Conservation (phyloP, 2,888 invertebrate genomes). For the Agriotes lineatus region DNA sequence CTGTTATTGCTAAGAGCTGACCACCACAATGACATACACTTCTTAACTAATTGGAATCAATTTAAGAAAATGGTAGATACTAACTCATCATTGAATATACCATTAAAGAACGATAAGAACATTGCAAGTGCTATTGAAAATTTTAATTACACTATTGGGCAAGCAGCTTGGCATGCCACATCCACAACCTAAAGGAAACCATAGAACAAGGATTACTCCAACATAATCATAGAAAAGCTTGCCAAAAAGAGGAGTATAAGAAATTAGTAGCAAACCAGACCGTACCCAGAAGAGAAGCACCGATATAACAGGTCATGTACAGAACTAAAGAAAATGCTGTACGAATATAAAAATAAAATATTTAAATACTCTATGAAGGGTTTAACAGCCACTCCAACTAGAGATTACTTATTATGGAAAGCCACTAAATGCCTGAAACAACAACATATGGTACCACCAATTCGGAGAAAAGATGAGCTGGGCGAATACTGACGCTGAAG, state of each 20-base stretch:
- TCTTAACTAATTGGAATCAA: slow-evolving; percentile 8
- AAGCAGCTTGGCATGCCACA: neutral
- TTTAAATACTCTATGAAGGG: slow-evolving; percentile 22
- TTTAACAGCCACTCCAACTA: slow-evolving; percentile 11
- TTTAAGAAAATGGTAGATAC: slow-evolving; percentile 15
- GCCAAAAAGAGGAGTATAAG: too few relatives aligned
- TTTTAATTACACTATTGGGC: neutral
- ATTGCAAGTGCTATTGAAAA: neutral
- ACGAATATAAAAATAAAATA: slow-evolving; percentile 12
- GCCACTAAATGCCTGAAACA: slow-evolving; percentile 17
- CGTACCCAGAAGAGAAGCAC: slow-evolving; percentile 33
- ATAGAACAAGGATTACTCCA: slow-evolving; percentile 19
- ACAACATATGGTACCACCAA: slow-evolving; percentile 2
- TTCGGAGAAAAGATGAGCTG: neutral
- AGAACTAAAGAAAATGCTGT: slow-evolving; percentile 38
- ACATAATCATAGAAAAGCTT: slow-evolving; percentile 41
- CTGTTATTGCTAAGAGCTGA: slow-evolving; percentile 14
- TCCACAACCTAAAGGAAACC: slow-evolving; percentile 8
- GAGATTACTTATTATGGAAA: slow-evolving; percentile 29
- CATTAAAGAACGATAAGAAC: neutral
- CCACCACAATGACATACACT: too few relatives aligned
- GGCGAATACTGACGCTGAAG: neutral
- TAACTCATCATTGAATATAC: slow-evolving; percentile 27
- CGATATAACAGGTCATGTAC: slow-evolving; percentile 34
- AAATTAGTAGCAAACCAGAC: slow-evolving; percentile 38